Percentiles rank a stretch among this genome's conserved stretches.
Conservation (phyloP, 2,888 invertebrate species). For the Drosophila histrio region DNA sequence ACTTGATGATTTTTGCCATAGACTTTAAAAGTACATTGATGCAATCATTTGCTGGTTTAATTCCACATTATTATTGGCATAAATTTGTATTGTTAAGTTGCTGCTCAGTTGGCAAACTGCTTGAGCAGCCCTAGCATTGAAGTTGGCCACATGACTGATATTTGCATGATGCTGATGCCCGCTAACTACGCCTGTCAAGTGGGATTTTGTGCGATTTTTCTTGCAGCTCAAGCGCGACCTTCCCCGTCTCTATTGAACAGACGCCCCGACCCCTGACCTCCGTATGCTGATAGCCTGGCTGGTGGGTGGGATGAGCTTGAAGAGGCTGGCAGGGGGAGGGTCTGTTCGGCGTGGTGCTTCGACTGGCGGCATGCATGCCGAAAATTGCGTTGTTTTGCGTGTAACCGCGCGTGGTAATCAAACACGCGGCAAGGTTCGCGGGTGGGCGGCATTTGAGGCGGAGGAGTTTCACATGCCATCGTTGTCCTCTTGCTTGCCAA, state of each 20-base stretch:
- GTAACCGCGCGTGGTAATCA: slow-evolving; percentile 84
- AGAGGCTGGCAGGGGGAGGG: not conserved
- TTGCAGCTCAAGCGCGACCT: slow-evolving; percentile 71
- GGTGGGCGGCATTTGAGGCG: not conserved
- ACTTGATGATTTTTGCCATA: too few relatives aligned
- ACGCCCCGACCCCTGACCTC: slow-evolving; percentile 23
- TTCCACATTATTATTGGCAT: too few relatives aligned
- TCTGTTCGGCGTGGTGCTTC: slow-evolving; percentile 27
- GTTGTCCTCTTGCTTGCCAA: slow-evolving; percentile 18
- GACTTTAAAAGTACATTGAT: too few relatives aligned
- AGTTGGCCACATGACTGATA: slow-evolving; percentile 74
- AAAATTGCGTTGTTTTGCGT: slow-evolving; percentile 83
- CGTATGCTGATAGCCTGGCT: slow-evolving; percentile 17
- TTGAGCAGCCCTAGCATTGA: slow-evolving; percentile 50
- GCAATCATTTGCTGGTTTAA: too few relatives aligned
- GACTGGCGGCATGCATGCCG: slow-evolving; percentile 77
- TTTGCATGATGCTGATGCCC: slow-evolving; percentile 77
- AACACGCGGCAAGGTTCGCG: slow-evolving; percentile 55
- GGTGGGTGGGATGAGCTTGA: not conserved
- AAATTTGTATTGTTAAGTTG: too few relatives aligned
- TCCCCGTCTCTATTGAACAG: slow-evolving; percentile 61
- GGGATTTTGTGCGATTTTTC: slow-evolving; percentile 84
- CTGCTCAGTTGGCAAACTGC: slow-evolving; percentile 3
- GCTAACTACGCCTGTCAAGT: slow-evolving; percentile 84
- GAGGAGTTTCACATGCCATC: slow-evolving; percentile 50